Conservation (phyloP, 2,888 invertebrate species). For the Camptogramma bilineatum region DNA sequence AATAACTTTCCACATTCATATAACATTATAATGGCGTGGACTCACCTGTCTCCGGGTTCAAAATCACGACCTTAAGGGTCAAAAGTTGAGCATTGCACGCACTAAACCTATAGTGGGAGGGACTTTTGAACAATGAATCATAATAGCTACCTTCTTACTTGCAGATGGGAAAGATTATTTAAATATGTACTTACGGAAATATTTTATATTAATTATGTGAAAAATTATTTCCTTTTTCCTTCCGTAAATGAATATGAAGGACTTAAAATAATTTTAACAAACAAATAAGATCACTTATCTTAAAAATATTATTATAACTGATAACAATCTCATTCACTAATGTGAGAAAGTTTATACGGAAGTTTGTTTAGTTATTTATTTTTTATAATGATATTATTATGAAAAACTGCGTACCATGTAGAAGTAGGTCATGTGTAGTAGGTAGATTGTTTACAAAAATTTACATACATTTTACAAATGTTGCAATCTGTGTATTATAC, state of each 20-base stretch:
- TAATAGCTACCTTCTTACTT: neutral
- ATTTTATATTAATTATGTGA: constrained; percentile 28
- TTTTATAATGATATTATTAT: neutral
- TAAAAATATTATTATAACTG: neutral
- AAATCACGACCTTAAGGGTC: constrained; percentile 23
- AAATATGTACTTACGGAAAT: constrained; percentile 8
- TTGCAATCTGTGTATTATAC: too few relatives aligned
- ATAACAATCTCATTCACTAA: neutral
- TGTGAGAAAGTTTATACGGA: constrained; percentile 1
- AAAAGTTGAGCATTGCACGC: neutral
- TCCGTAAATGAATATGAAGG: constrained; percentile 39
- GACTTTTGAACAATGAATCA: neutral
- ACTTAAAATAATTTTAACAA: neutral
- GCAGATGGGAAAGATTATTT: neutral
- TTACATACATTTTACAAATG: too few relatives aligned
- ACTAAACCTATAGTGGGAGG: constrained; percentile 2
- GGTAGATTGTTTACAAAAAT: too few relatives aligned
- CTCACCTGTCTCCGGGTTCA: constrained; percentile 19
- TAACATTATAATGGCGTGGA: constrained; percentile 5
- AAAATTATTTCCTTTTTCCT: constrained; percentile 40
- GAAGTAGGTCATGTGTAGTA: too few relatives aligned
- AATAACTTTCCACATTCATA: constrained; percentile 6
- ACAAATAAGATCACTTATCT: neutral
- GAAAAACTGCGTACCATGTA: neutral
- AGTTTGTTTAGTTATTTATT: constrained; percentile 10